Base-by-base conservation (phyloP, 2,797 vertebrate genomes). In the Helicolenus hilgendorfi region DNA sequence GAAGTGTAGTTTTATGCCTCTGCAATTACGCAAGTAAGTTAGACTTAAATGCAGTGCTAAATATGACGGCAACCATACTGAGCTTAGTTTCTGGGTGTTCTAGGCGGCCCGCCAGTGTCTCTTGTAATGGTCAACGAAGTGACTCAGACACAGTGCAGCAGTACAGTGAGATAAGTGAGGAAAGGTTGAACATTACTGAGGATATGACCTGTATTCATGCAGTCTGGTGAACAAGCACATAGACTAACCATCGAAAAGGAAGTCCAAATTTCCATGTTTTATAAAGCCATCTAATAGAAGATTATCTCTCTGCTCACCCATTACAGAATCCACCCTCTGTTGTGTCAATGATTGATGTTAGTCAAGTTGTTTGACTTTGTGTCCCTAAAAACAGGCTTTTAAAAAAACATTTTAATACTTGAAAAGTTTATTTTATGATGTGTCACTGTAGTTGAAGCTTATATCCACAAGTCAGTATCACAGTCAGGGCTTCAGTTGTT, bases 131-230 rank as follows among this genome's bases (percentile, higher is more conserved):
- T 92, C 85, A 88, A 86, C 60, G 0, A 76, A 77, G 76, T 85
- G 87, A 85, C 70, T 88, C 31, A 75, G 72, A 73, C 38, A 11
- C 69, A 56, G 63, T 18, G 35, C 58, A 85, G 75, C 27, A 59
- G 53, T 71, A 77, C 86, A 77, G 75, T 81, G 67, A 78, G 68
- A 85, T 67, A n/a, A 26, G 36, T 58, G 75, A 88, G 33, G 73
- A 78, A 49, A 80, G 78, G 79, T 91, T 92, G 76, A 91, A 91
- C 72, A 89, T 94, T 90, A 86, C 49, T 27, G 22, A 89, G 64
- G 29, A 89, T 76, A 53, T 88, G 56, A 67, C 31, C 55, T 64
- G 58, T 14, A 26, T 74, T 77, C 18, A 24, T 79, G 29, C 78
- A 63, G 59, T 72, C 49, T 55, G 14, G 77, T 77, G 53, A 64